Conservation (phyloP, 1,140 invertebrate species). For the Drosophila varians region DNA sequence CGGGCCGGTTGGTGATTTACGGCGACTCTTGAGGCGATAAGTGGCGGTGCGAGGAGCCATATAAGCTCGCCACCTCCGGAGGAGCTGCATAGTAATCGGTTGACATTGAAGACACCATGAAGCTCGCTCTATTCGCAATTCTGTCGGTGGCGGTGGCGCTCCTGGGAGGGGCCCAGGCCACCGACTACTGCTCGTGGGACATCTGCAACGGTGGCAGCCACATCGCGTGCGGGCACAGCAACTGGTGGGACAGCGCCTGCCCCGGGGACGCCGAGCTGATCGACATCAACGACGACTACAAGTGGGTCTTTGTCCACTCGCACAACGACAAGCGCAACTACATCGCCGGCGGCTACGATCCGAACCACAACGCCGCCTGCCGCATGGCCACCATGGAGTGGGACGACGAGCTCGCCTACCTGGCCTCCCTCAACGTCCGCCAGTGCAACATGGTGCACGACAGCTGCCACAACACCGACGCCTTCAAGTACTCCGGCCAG, state of each 20-base stretch:
- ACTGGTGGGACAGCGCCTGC: slow-evolving; percentile 42
- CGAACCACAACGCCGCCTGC: slow-evolving; percentile 50
- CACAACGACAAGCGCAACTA: slow-evolving; percentile 61
- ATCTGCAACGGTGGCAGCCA: slow-evolving; percentile 46
- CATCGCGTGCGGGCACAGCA: slow-evolving; percentile 55
- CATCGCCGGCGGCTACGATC: slow-evolving; percentile 53
- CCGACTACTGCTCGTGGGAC: slow-evolving; percentile 54
- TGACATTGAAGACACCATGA: slow-evolving; percentile 20
- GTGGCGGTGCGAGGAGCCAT: background rate
- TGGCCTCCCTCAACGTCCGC: slow-evolving; percentile 59
- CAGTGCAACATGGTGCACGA: slow-evolving; percentile 65
- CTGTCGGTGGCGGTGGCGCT: slow-evolving; percentile 8
- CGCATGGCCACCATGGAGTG: slow-evolving; percentile 71
- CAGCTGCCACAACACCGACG: slow-evolving; percentile 61
- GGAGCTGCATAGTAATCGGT: background rate
- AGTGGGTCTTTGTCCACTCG: slow-evolving; percentile 36
- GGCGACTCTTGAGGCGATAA: slow-evolving; percentile 12
- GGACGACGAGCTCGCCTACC: slow-evolving; percentile 62
- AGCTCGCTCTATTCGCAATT: slow-evolving; percentile 23
- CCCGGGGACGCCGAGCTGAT: slow-evolving; percentile 50
- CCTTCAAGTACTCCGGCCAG: slow-evolving; percentile 65
- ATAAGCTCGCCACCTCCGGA: background rate
- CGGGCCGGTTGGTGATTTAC: slow-evolving; percentile 6
- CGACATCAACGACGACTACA: slow-evolving; percentile 41
- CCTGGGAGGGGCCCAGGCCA: slow-evolving; percentile 15